Base-by-base conservation (phyloP, 2,888 invertebrate species). In the Zeuzera pyrina region DNA sequence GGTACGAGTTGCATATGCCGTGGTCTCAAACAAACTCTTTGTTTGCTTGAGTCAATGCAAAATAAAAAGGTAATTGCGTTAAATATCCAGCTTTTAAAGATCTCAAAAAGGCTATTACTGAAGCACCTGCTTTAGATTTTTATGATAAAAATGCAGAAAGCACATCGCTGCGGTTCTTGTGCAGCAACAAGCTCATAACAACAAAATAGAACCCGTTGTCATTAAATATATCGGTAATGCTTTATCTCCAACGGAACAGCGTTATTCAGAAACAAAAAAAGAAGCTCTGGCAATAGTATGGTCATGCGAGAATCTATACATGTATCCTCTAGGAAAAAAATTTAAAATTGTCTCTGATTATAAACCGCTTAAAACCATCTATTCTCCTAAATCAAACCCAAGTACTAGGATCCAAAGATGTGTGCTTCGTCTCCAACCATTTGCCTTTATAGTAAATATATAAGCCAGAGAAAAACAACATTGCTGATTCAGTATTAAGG, bases 381-480 rank as follows among this genome's bases (percentile, higher is more conserved):
- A 26, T 16, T 15, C 27, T 2, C 26, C 14, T 5, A 28, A 31
- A 15, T 31, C 35, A 4, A 35, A 28, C 3, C 31, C 35, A 8
- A 10, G 28, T 23, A 31, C 35, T 3, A 11, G 36, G 2, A 29
- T 36, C n/a, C 28, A 36, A 25, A 24, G 36, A 16, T 36, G 36
- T 31, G 33, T 31, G 2, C 14, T 36, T 4, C 15, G 36, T 19
- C 31, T 33, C 5, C 36, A 36, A 31, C 23, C 36, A 5, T 31
- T 22, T 26, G 24, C 26, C 6, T 39, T 35, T 16, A 35, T 36
- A 11, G 35, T 39, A 1, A n/a, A 25, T 27, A 8, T 34, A 39
- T 13, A 34, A 30, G 19, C 34, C 39, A 8, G 36, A 34, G 11
- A 39, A 36, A 24, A 34, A 3, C 12, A 38, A 38, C 12, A 35